Conservation (phyloP, 2,888 invertebrate genomes). For the Sisyra terminalis region DNA sequence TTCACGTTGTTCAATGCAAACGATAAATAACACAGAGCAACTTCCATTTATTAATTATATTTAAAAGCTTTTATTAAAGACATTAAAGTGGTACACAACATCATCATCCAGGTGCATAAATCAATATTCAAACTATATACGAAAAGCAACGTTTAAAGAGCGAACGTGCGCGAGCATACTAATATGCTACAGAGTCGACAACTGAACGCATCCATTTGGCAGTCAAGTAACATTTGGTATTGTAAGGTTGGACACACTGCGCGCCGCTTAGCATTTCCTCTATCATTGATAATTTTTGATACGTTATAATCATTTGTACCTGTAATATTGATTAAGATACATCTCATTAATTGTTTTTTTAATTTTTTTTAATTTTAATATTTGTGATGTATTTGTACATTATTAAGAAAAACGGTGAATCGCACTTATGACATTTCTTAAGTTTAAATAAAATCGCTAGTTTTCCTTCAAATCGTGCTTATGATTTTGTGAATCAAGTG, state of each 20-base stretch:
- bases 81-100: constrained; percentile 1
- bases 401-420: too few species aligned
- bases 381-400: too few species aligned
- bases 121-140: constrained; percentile 6
- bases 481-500: too few species aligned
- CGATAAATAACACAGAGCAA: too few species aligned
- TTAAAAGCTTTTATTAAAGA: constrained; percentile 5
- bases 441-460: too few species aligned
- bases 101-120: constrained; percentile 5
- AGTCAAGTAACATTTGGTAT: background rate
- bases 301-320: background rate
- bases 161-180: constrained; percentile 5
- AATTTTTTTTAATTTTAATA: too few species aligned
- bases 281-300: constrained; percentile 2
- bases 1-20: too few species aligned
- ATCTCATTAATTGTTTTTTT: too few species aligned
- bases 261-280: constrained; percentile 3
- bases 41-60: background rate
- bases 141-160: constrained; percentile 3
- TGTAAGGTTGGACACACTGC: constrained; percentile 1
- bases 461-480: too few species aligned
- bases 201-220: constrained; percentile 4
- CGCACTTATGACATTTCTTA: too few species aligned
- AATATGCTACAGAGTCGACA: constrained; percentile 1
- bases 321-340: too few species aligned